These are phyloP conservation scores for Leptatherina wallacei DNA, from an alignment of 2,797 vertebrate genomes.

Conservation along the genomic window DNA sequence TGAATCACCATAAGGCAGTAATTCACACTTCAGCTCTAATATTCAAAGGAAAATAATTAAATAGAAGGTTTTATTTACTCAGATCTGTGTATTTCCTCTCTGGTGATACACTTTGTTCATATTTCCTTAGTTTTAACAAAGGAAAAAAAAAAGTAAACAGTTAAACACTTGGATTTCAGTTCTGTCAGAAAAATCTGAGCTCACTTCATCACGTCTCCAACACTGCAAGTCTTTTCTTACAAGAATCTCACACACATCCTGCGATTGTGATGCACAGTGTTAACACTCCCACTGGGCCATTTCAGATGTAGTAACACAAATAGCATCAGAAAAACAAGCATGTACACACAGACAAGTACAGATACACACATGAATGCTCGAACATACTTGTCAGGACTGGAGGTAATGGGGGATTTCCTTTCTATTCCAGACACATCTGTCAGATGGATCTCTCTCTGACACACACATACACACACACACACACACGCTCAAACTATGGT, in stretches of 20 bases:
- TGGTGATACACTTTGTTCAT: conserved; percentile 28
- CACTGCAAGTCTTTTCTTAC: conserved; percentile 36
- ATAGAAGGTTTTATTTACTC: conserved; percentile 11
- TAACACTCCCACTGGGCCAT: conserved; percentile 72
- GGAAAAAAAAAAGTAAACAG: conserved; percentile 37
- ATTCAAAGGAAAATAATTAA: conserved; percentile 11
- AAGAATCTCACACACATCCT: conserved; percentile 61
- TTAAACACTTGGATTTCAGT: conserved; percentile 55
- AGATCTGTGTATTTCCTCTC: background rate
- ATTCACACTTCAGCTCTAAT: conserved; percentile 1
- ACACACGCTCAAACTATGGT: conserved; percentile 39
- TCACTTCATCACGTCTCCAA: conserved; percentile 66
- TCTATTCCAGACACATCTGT: conserved; percentile 61
- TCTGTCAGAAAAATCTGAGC: conserved; percentile 69
- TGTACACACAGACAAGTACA: conserved; percentile 8
- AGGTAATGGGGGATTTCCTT: conserved; percentile 66
- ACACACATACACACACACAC: background rate
- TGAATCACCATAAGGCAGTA: conserved; percentile 1
- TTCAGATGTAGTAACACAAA: conserved; percentile 72
- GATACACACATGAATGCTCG: conserved; percentile 13
- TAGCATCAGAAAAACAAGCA: conserved; percentile 48
- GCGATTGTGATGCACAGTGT: conserved; percentile 63
- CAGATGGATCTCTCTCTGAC: conserved; percentile 43
- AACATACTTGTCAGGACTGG: conserved; percentile 42
- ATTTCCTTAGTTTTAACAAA: conserved; percentile 40